A percentile compares a stretch with the other conserved stretches of the same genome.
phyloP scores from a whole-genome alignment of 2,888 invertebrate species.

The Catocala fraxini region DNA sequence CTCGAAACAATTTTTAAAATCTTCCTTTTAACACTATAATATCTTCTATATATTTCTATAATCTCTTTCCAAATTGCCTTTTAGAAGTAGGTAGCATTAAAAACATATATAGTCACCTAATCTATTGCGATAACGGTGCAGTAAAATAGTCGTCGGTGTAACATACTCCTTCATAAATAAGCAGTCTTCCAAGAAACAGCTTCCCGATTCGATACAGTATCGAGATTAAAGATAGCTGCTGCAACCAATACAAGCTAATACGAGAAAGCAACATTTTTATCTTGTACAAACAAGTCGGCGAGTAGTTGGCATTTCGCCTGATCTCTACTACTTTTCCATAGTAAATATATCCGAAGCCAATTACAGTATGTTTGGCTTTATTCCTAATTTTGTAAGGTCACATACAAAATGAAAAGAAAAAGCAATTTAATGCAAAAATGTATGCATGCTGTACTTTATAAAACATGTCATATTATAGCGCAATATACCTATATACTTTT shows the following conservation, averaged over 20 bases:
- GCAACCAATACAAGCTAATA: conserved; percentile 14
- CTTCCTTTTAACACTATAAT: no score
- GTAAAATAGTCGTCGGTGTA: not conserved
- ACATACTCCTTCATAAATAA: not conserved
- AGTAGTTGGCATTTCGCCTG: conserved; percentile 47
- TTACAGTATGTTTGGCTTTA: conserved; percentile 8
- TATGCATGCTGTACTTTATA: no score
- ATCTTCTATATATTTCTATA: no score
- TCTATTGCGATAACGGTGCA: no score
- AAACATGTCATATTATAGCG: no score
- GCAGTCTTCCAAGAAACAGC: not conserved
- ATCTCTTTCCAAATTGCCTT: no score
- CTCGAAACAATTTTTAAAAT: no score
- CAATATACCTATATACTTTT: no score
- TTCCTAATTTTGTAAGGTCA: not conserved
- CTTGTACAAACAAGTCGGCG: conserved; percentile 28
- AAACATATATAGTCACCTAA: no score
- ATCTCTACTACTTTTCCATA: conserved; percentile 26
- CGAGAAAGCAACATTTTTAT: conserved; percentile 21
- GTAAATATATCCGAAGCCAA: conserved; percentile 44
- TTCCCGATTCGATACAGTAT: not conserved
- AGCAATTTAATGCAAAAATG: no score
- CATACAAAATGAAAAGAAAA: no score
- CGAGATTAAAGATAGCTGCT: conserved; percentile 20
- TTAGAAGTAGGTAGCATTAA: no score